These are phyloP conservation scores for Luperina nickerlii DNA, from an alignment of 2,888 invertebrate genomes.

Conservation along the genomic window DNA sequence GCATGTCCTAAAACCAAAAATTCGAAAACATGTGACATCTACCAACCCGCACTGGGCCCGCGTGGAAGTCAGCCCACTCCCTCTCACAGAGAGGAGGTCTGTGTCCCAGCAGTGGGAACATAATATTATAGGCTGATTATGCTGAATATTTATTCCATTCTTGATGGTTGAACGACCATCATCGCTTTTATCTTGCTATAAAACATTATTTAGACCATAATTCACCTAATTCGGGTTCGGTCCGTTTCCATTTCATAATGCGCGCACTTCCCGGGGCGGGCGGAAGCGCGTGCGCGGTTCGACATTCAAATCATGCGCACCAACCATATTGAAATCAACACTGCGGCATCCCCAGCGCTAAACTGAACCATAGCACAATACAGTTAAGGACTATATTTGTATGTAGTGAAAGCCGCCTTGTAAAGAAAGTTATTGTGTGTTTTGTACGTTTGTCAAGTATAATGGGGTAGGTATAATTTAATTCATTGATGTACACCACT, in stretches of 20 bases:
- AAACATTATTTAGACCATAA: slow-evolving; percentile 51
- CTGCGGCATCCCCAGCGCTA: slow-evolving; percentile 54
- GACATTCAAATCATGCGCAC: slow-evolving; percentile 78
- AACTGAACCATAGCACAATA: slow-evolving; percentile 64
- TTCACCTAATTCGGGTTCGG: slow-evolving; percentile 60
- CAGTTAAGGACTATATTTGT: slow-evolving; percentile 63
- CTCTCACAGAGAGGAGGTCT: not conserved
- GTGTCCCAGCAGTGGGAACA: not conserved
- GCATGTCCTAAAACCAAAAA: not conserved
- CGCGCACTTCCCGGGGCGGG: slow-evolving; percentile 73
- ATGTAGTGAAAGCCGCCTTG: slow-evolving; percentile 77
- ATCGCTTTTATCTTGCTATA: slow-evolving; percentile 28
- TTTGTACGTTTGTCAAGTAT: slow-evolving; percentile 51
- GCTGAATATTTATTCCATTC: slow-evolving; percentile 1
- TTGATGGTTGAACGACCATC: slow-evolving; percentile 13
- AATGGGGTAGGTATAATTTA: slow-evolving; percentile 76
- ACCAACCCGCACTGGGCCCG: too few species aligned
- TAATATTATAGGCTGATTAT: not conserved
- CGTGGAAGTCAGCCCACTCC: not conserved
- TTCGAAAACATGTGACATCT: not conserved
- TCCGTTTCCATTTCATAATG: slow-evolving; percentile 74
- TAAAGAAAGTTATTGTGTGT: slow-evolving; percentile 82
- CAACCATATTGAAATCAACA: slow-evolving; percentile 69
- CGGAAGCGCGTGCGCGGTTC: slow-evolving; percentile 79
- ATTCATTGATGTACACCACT: slow-evolving; percentile 80